Percentiles rank a stretch among this genome's conserved stretches.
Conservation (phyloP, 2,888 invertebrate species). For the Athetis lepigone region DNA sequence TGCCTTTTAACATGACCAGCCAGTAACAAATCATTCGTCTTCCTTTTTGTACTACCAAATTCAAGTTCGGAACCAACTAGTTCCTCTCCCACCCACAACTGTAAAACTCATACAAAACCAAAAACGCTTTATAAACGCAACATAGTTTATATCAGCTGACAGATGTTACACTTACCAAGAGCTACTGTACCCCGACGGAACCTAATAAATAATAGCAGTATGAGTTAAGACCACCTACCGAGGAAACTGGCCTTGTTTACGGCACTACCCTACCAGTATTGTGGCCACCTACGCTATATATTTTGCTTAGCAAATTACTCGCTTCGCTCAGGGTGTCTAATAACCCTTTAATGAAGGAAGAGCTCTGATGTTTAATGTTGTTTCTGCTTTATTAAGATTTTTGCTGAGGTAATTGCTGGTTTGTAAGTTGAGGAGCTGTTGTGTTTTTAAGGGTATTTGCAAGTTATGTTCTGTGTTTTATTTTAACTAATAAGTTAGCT, state of each 20-base stretch:
- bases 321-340: conserved; percentile 86
- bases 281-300: conserved; percentile 88
- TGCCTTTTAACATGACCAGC: too few relatives aligned
- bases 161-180: conserved; percentile 77
- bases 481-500: conserved; percentile 7
- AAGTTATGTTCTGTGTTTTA: background rate
- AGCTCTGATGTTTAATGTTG: conserved; percentile 65
- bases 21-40: background rate
- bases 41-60: background rate
- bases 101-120: conserved; percentile 31
- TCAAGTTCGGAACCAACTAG: background rate
- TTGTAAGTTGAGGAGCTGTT: conserved; percentile 46
- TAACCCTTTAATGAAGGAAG: conserved; percentile 89
- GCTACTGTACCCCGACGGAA: conserved; percentile 80
- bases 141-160: conserved; percentile 66
- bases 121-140: conserved; percentile 60
- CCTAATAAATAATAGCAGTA: conserved; percentile 88
- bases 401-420: conserved; percentile 55
- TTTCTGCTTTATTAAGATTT: conserved; percentile 65
- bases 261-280: conserved; percentile 82
- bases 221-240: conserved; percentile 90
- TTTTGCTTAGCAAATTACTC: conserved; percentile 90
- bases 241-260: conserved; percentile 87
- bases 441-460: conserved; percentile 29
- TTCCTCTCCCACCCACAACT: conserved; percentile 1